Evolutionary conservation across 2,888 invertebrate genomes (phyloP).

Genomic region (Antheraea yamamai): DNA sequence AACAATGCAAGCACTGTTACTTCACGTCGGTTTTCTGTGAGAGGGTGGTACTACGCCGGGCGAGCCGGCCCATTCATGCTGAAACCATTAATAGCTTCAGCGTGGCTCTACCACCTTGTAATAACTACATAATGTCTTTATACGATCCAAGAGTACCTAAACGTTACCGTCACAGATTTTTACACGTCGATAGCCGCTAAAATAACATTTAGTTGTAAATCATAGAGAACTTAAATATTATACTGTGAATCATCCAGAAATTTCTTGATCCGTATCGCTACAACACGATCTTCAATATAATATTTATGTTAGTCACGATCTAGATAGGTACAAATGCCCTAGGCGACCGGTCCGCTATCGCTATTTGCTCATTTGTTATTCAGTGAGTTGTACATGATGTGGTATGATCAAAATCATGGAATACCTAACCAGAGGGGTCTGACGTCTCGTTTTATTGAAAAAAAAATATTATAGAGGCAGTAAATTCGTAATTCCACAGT

Average conservation of each 20-base stretch:
- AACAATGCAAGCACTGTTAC: too few species aligned
- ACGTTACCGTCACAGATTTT: not conserved
- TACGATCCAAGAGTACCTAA: too few species aligned
- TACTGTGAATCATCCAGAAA: not conserved
- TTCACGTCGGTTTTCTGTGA: too few species aligned
- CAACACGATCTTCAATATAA: not conserved
- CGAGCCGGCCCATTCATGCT: too few species aligned
- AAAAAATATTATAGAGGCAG: not conserved
- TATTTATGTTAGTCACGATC: not conserved
- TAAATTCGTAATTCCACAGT: not conserved
- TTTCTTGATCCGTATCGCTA: not conserved
- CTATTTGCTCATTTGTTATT: not conserved
- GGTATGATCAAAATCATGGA: not conserved
- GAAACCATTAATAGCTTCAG: too few species aligned
- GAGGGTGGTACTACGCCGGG: too few species aligned
- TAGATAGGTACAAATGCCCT: not conserved
- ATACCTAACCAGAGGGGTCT: not conserved
- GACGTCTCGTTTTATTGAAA: not conserved
- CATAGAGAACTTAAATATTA: not conserved
- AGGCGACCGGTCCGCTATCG: not conserved
- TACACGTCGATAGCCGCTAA: not conserved
- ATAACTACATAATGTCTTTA: too few species aligned
- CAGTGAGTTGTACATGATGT: not conserved
- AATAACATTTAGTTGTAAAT: not conserved
- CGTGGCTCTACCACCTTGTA: too few species aligned